Conservation (phyloP, 2,888 invertebrate species). For the Drosophila meridiana region DNA sequence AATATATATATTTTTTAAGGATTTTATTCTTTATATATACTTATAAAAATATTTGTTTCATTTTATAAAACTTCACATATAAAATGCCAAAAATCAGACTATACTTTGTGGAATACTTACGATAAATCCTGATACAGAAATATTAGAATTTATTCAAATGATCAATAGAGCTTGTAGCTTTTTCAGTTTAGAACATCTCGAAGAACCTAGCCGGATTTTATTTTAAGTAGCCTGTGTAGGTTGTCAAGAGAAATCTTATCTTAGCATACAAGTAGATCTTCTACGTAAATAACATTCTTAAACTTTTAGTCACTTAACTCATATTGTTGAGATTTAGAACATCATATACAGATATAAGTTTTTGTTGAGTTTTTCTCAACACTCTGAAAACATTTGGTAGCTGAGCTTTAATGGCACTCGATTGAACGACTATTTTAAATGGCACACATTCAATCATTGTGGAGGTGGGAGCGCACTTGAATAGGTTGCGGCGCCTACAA, state of each 20-base stretch:
- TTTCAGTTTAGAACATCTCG: background rate
- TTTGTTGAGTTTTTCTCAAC: background rate
- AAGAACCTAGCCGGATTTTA: background rate
- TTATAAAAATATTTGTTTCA: no score
- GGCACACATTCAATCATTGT: conserved; percentile 30
- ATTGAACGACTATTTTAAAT: conserved; percentile 11
- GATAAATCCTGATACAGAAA: background rate
- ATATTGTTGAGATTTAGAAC: background rate
- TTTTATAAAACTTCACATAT: no score
- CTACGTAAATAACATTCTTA: background rate
- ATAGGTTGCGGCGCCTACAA: conserved; percentile 7
- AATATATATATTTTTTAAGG: background rate
- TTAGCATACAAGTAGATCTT: background rate
- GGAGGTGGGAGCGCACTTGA: background rate
- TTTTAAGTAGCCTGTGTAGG: background rate
- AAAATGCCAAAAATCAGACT: no score
- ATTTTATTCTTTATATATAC: no score
- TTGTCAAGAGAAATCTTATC: background rate
- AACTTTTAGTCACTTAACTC: background rate
- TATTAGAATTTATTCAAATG: no score
- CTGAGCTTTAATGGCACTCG: conserved; percentile 31
- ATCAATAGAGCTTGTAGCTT: no score
- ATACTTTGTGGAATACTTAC: background rate
- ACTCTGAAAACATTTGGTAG: conserved; percentile 15
- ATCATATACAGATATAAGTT: background rate